Percentiles rank a stretch among this genome's conserved stretches.
phyloP scores from a whole-genome alignment of 2,113 vertebrate genomes.

The Sylvilagus bachmani region DNA sequence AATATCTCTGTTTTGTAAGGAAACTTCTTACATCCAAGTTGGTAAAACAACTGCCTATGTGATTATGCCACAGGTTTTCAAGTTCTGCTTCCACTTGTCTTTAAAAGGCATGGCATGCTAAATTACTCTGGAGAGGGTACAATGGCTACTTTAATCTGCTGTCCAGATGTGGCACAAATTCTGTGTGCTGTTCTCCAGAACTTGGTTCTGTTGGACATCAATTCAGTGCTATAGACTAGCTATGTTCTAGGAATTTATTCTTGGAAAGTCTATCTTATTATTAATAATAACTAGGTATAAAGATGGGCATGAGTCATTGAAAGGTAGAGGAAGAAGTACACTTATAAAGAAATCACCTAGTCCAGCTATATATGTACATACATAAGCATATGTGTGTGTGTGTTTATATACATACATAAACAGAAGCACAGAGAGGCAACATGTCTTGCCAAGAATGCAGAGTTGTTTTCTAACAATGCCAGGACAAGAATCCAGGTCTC shows the following conservation, averaged over 20 bases:
- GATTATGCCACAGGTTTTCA: neutral
- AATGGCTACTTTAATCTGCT: neutral
- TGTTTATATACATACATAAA: neutral
- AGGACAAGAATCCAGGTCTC: neutral
- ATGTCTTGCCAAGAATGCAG: neutral
- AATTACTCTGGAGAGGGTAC: neutral
- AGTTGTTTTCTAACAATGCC: neutral
- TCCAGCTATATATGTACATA: neutral
- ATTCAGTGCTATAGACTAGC: neutral
- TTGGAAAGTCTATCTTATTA: neutral
- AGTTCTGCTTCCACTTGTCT: neutral
- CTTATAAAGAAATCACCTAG: neutral
- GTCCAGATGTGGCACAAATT: neutral
- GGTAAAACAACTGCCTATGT: neutral
- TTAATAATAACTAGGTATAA: neutral
- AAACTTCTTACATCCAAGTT: neutral
- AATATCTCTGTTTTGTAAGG: neutral
- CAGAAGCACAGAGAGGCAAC: neutral
- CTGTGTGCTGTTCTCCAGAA: neutral
- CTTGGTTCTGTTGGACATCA: neutral
- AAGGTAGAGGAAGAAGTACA: neutral
- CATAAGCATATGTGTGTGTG: neutral
- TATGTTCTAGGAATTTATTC: constrained; percentile 25
- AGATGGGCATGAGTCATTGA: neutral
- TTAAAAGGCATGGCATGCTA: neutral